Base-by-base conservation (phyloP, 2,113 vertebrate species). In the Porphyrio hochstetteri region DNA sequence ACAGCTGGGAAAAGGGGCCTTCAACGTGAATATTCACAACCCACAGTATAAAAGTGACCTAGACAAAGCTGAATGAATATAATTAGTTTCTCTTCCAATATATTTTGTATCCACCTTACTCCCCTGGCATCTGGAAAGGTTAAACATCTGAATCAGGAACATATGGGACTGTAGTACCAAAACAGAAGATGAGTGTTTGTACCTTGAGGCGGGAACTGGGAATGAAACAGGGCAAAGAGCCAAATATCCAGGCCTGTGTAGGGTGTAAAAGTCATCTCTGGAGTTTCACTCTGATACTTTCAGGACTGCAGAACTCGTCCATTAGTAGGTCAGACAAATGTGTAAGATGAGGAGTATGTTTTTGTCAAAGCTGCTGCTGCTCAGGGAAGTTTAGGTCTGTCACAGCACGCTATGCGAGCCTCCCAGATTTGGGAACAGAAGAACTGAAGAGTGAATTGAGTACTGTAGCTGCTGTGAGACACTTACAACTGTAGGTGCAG, bases 321-420 rank as follows among this genome's bases (percentile, higher is more conserved):
- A n/a, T 33, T 31, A 52, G 52, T 9, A 68, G 40, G 19, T 67
- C 27, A 74, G 52, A 42, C 0, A 3, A 52, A 61, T 4, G 2
- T 56, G 15, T 35, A 69, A 61, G 20, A 76, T 21, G 36, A 38
- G 28, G 17, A 21, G 1, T 12, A 27, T 0, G 8, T 23, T 80
- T 44, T 18, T 3, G 1, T 46, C 72, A 84, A 69, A 65, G 38
- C 13, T 59, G n/a, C 9, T 9, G 11, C 25, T 74, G 70, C 27
- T 68, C 23, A 27, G 9, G 27, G 27, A 61, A 20, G 16, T 65
- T 46, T 8, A 33, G 9, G 5, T 79, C 33, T 50, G 35, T 60
- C 33, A 16, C 20, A 64, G 25, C 0, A 2, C 15, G 7, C 20
- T 16, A 0, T 0, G 5, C 5, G 11, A 64, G 24, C 27, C 46